Percentiles rank a stretch among this genome's conserved stretches.
These are phyloP conservation scores for Tiliacea citrago DNA, from an alignment of 2,888 invertebrate species.

Conservation along the genomic window DNA sequence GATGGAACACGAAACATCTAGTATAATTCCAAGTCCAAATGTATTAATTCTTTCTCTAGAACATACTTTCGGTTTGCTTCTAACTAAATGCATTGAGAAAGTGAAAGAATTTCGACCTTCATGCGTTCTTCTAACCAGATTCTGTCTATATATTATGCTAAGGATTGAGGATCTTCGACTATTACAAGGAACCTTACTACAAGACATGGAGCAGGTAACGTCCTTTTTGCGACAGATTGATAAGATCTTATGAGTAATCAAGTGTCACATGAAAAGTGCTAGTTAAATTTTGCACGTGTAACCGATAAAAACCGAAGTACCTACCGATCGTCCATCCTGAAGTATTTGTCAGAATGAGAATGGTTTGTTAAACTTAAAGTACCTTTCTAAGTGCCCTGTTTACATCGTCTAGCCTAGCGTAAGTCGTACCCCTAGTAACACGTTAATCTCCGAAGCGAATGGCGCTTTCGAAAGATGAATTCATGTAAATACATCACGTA, in stretches of 20 bases:
- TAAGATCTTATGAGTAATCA: slow-evolving; percentile 16
- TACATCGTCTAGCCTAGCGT: slow-evolving; percentile 56
- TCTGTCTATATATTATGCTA: neutral
- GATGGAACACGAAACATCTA: slow-evolving; percentile 6
- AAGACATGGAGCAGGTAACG: slow-evolving; percentile 2
- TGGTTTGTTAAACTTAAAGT: slow-evolving; percentile 1
- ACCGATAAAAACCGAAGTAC: slow-evolving; percentile 12
- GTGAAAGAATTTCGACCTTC: neutral
- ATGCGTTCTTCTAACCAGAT: no score
- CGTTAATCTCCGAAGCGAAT: slow-evolving; percentile 52
- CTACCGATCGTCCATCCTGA: slow-evolving; percentile 11
- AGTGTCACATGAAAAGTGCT: neutral
- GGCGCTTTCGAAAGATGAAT: slow-evolving; percentile 44
- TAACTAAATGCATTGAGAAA: neutral
- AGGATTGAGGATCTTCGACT: neutral
- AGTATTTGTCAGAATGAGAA: slow-evolving; percentile 31
- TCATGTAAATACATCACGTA: slow-evolving; percentile 28
- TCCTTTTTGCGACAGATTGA: slow-evolving; percentile 1
- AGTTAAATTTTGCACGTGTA: slow-evolving; percentile 38
- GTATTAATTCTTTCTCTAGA: neutral
- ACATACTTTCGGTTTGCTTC: neutral
- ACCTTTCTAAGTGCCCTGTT: slow-evolving; percentile 50
- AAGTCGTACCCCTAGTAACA: slow-evolving; percentile 39
- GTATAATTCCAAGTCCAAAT: neutral
- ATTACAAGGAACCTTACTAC: neutral